Conservation (phyloP, 1,140 invertebrate genomes). For the Sweltsa coloradensis region DNA sequence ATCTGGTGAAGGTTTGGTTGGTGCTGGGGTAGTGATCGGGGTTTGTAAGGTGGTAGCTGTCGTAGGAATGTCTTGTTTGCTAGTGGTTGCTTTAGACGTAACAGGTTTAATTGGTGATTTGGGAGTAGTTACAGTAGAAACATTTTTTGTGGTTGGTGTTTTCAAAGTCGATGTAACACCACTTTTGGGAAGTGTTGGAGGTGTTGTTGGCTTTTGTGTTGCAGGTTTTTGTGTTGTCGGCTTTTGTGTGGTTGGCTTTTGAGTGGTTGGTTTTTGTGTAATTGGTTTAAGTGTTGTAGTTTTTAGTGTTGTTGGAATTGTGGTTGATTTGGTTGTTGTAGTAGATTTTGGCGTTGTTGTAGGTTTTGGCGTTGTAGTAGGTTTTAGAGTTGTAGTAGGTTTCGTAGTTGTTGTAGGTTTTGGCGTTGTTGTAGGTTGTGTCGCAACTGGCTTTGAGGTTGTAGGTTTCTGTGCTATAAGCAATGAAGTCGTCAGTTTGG, state of each 20-base stretch:
- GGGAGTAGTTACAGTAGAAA: slow-evolving; percentile 4
- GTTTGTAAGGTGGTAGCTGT: no score
- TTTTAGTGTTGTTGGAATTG: background rate
- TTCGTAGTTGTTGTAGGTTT: background rate
- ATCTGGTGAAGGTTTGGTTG: no score
- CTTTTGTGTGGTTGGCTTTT: background rate
- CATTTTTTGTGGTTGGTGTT: slow-evolving; percentile 4
- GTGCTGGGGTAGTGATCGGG: no score
- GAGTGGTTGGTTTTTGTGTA: background rate
- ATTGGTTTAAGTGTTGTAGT: background rate
- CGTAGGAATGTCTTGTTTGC: no score
- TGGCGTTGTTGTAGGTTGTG: background rate
- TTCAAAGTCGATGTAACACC: background rate
- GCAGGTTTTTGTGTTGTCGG: background rate
- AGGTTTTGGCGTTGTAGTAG: background rate
- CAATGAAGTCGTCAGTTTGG: no score
- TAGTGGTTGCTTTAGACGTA: no score
- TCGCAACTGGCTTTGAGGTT: background rate
- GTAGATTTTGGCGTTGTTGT: background rate
- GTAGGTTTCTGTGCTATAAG: no score
- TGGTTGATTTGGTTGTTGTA: background rate
- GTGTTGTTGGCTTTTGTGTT: background rate
- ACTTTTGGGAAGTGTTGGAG: background rate
- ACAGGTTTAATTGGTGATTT: slow-evolving; percentile 3
- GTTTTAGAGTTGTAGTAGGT: background rate